phyloP scores from a whole-genome alignment of 2,113 vertebrate genomes.

The Poicephalus gulielmi region DNA sequence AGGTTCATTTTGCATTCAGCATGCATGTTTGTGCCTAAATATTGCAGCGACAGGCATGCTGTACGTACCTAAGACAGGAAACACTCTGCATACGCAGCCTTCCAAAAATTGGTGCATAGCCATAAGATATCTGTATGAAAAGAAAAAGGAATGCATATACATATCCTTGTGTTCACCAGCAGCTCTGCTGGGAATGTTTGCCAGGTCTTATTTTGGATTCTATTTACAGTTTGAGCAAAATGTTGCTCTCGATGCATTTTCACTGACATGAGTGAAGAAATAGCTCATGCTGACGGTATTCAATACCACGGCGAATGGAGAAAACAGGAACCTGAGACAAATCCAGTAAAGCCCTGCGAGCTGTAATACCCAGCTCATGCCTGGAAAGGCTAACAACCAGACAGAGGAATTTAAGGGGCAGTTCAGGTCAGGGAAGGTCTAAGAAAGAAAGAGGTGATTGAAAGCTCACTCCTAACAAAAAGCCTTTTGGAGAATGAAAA shows the following conservation, averaged over 20 bases:
- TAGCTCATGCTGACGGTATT: not conserved
- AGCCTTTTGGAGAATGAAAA: not conserved
- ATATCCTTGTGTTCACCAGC: not conserved
- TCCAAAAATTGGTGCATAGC: not conserved
- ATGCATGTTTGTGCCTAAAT: not conserved
- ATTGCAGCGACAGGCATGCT: not conserved
- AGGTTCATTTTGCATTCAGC: slow-evolving; percentile 23
- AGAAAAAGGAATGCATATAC: not conserved
- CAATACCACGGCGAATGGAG: not conserved
- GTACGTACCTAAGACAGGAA: not conserved
- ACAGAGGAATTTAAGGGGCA: not conserved
- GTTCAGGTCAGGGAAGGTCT: not conserved
- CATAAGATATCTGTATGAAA: not conserved
- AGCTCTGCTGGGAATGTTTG: slow-evolving; percentile 9
- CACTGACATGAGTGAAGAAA: slow-evolving; percentile 23
- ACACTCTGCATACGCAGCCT: not conserved
- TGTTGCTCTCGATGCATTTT: slow-evolving; percentile 16
- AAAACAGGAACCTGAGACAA: not conserved
- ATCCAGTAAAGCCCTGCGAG: not conserved
- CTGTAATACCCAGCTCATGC: not conserved
- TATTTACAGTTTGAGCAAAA: slow-evolving; percentile 40
- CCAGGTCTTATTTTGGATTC: slow-evolving; percentile 45
- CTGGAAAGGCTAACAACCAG: not conserved
- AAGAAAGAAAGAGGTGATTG: not conserved
- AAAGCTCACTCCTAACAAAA: not conserved